Percentiles rank a stretch among this genome's conserved stretches.
Evolutionary conservation across 1,140 invertebrate genomes (phyloP).

Genomic region (Fopius arisanus): DNA sequence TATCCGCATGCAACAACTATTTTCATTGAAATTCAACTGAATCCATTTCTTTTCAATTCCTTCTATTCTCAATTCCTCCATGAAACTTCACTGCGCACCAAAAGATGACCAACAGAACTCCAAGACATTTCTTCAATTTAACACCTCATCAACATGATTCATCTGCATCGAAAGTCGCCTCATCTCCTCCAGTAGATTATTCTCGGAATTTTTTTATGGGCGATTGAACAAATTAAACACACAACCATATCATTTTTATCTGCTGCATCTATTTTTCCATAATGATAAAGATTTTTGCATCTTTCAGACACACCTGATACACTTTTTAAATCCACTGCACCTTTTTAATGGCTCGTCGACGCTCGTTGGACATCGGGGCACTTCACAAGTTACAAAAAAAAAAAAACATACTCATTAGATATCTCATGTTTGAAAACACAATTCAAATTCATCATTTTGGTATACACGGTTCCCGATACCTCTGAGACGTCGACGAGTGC

Average conservation of each 20-base stretch:
- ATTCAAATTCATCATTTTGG: not conserved
- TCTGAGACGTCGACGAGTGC: slow-evolving; percentile 55
- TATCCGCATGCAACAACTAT: not conserved
- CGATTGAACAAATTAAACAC: slow-evolving; percentile 32
- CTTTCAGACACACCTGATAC: slow-evolving; percentile 32
- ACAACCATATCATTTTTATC: slow-evolving; percentile 25
- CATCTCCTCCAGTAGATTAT: not conserved
- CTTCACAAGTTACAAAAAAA: not conserved
- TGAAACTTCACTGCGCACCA: slow-evolving; percentile 4
- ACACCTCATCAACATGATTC: not conserved
- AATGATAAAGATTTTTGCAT: slow-evolving; percentile 21
- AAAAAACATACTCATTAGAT: not conserved
- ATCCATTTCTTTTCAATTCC: too few species aligned
- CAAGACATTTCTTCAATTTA: not conserved
- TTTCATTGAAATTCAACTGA: not conserved
- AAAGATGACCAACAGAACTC: not conserved
- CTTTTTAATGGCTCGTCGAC: slow-evolving; percentile 28
- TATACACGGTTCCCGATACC: slow-evolving; percentile 27
- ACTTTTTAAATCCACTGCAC: slow-evolving; percentile 36
- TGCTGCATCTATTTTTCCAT: slow-evolving; percentile 31
- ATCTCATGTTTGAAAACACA: not conserved
- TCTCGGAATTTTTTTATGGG: slow-evolving; percentile 5
- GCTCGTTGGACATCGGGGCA: slow-evolving; percentile 20
- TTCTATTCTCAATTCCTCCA: too few species aligned
- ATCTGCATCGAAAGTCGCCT: not conserved